Base-by-base conservation (phyloP, 2,113 vertebrate species). In the Phalacrocorax brasilianus region DNA sequence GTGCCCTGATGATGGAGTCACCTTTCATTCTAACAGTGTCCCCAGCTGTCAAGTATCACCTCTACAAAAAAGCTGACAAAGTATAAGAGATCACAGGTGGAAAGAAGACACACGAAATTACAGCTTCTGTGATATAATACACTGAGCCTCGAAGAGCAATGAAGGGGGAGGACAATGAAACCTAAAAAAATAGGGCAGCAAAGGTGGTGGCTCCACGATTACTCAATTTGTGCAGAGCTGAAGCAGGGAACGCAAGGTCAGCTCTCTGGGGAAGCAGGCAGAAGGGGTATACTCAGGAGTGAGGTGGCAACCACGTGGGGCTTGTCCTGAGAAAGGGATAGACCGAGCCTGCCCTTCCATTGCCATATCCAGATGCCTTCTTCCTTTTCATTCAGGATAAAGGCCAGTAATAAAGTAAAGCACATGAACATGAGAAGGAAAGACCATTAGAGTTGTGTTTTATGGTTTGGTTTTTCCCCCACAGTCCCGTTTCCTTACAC, bases 231-330 rank as follows among this genome's bases (percentile, higher is more conserved):
- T 0, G 0, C 14, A 19, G 42, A 63, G 50, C 11, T 4, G 5
- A 85, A 79, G 65, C 21, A 76, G 42, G 15, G 33, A 65, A 38
- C 0, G 0, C 17, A 75, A 26, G 9, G 24, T 35, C 15, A 33
- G 4, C 52, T 78, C 40, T 56, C 56, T 28, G 30, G 44, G 44
- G 28, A 56, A 47, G 16, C 18, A 55, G 93, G 35, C 14, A 44
- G 79, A 91, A 59, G 3, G 8, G 23, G 59, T 38, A 30, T 59
- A 32, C 22, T 30, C n/a, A 30, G 16, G 8, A 59, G 24, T 52
- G 53, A 88, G 53, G 14, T 40, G 44, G 11, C 52, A 89, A 61
- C 2, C 3, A 1, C 1, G 0, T 6, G 5, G 5, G 5, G 3
- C 5, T 95, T 82, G 33, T 87, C 56, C n/a, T 22, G 33, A 63